Percentiles rank a stretch among this genome's conserved stretches.
phyloP scores from a whole-genome alignment of 2,113 vertebrate species.

The Pluvianellus socialis region DNA sequence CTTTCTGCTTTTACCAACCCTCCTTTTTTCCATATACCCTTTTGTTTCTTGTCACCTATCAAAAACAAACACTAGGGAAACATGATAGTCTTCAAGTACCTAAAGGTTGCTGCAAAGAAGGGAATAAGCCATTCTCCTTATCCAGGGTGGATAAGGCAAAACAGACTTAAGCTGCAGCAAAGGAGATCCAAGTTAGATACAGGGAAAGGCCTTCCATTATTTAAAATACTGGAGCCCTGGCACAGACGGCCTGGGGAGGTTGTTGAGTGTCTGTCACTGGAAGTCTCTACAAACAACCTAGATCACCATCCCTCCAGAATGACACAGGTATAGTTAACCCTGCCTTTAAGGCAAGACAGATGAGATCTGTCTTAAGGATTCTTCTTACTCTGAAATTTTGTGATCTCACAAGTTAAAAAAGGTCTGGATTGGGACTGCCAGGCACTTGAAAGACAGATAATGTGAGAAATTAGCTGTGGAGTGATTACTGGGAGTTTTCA shows the following conservation, averaged over 20 bases:
- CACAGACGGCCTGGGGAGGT: not conserved
- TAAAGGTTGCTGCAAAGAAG: not conserved
- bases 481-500: not conserved
- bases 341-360: not conserved
- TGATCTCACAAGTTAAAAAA: not conserved
- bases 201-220: not conserved
- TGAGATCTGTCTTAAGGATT: not conserved
- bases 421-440: not conserved
- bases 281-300: not conserved
- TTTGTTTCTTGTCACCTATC: not conserved
- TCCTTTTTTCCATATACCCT: not conserved
- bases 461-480: not conserved
- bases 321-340: not conserved
- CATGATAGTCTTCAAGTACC: not conserved
- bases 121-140: not conserved
- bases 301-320: not conserved
- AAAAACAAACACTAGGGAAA: not conserved
- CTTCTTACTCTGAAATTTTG: not conserved
- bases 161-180: not conserved
- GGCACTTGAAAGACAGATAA: not conserved
- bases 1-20: not conserved
- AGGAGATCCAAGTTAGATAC: not conserved
- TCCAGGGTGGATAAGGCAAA: not conserved
- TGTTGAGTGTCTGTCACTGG: not conserved
- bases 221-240: not conserved